Evolutionary conservation across 2,797 vertebrate species (phyloP).

Genomic region (Bucorvus abyssinicus): DNA sequence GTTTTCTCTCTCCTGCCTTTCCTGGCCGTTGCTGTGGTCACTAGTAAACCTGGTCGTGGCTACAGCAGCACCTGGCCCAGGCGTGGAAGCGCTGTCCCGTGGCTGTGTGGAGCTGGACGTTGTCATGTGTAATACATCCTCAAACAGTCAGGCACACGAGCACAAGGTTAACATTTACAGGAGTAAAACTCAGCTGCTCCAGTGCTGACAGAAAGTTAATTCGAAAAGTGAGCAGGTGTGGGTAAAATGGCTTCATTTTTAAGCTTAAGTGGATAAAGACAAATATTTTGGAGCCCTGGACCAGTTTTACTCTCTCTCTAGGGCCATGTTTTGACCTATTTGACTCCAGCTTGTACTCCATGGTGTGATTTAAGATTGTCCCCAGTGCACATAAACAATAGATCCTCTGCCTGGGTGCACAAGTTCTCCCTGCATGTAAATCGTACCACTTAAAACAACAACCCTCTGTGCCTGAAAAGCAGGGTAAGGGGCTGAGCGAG

Average conservation of each 20-base stretch:
- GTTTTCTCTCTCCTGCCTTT: not conserved
- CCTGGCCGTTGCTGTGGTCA: not conserved
- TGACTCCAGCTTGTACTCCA: not conserved
- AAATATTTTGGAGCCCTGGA: not conserved
- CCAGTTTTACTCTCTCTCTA: not conserved
- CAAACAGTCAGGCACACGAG: not conserved
- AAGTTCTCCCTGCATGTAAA: not conserved
- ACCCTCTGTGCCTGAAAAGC: not conserved
- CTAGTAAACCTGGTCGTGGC: not conserved
- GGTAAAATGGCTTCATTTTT: not conserved
- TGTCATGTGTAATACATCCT: not conserved
- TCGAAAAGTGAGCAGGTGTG: not conserved
- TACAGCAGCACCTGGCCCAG: not conserved
- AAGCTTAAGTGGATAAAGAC: not conserved
- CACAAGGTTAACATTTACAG: not conserved
- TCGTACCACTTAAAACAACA: not conserved
- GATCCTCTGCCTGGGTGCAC: not conserved
- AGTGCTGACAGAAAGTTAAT: not conserved
- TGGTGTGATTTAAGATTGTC: not conserved
- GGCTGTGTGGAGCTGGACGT: not conserved
- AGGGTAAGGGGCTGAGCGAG: not conserved
- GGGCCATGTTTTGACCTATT: not conserved
- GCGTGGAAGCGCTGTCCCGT: not conserved
- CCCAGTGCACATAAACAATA: not conserved
- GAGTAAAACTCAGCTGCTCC: not conserved